Base-by-base conservation (phyloP, 1,140 invertebrate species). In the Brachionus paranguensis region DNA sequence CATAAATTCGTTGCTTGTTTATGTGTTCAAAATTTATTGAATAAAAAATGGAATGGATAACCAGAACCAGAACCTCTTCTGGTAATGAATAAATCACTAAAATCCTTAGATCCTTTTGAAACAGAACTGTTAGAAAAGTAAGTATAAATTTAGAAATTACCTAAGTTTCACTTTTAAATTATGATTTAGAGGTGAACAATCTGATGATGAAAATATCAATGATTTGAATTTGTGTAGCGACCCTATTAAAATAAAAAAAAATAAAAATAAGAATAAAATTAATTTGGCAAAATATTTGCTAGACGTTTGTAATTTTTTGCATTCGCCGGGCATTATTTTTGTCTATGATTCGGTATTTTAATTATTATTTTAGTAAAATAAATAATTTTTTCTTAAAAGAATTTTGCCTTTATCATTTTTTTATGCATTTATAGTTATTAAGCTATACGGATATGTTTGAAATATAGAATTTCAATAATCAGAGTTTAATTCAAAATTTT, bases 1-100 rank as follows among this genome's bases (percentile, higher is more conserved):
- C 29, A 60, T n/a, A 79, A 79, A 55, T 79, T 79, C 27, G 55
- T 79, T 41, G 78, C 78, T 79, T 33, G 50, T 37, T 55, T 33
- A 33, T 64, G 50, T 10, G 78, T 79, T 14, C 78, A 79, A 64
- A 79, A 79, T 79, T 43, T 79, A 17, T 11, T 79, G 24, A 55
- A 55, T 64, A 11, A 55, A 79, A 79, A 33, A 27, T 79, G 78
- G 78, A 17, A 37, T 64, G 78, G 78, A n/a, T n/a, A n/a, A n/a
- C n/a, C n/a, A n/a, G n/a, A n/a, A n/a, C n/a, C n/a, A n/a, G n/a
- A n/a, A n/a, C 37, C 72, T 76, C 41, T 76, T 76, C 3, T 65
- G n/a, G 72, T 33, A 7, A 43, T 76, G 33, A 76, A 70, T n/a
- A 41, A 76, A 29, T 76, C 72, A 45, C 14, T 4, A 3, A 76